These are phyloP conservation scores for Clarias magur DNA, from an alignment of 2,113 vertebrate genomes.

Conservation along the genomic window DNA sequence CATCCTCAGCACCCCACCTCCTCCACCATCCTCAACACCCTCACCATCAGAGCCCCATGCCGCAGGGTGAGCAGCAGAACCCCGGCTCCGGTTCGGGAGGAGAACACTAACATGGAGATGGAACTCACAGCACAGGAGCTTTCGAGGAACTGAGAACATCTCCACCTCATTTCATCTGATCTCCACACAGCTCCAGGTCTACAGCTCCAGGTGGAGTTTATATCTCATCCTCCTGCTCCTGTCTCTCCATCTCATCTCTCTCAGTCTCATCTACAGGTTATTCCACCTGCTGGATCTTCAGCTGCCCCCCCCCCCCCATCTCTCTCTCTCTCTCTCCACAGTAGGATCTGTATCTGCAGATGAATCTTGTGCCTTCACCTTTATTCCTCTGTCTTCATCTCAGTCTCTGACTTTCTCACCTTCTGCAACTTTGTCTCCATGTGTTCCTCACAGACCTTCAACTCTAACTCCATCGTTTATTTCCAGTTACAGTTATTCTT, in stretches of 20 bases:
- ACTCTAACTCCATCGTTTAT: neutral
- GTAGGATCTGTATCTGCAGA: neutral
- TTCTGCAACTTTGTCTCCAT: neutral
- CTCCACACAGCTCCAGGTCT: neutral
- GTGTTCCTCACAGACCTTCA: neutral
- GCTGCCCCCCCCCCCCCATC: neutral
- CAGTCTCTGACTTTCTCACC: neutral
- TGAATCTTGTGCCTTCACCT: neutral
- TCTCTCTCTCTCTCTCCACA: neutral
- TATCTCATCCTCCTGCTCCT: neutral
- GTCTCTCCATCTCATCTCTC: neutral
- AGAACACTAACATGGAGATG: neutral
- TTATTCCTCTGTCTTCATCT: neutral
- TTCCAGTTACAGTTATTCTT: neutral
- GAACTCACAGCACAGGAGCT: neutral
- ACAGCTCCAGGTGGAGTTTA: neutral
- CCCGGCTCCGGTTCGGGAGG: neutral
- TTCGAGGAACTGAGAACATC: conserved; percentile 9
- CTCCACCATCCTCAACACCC: neutral
- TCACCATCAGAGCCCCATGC: neutral
- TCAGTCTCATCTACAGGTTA: neutral
- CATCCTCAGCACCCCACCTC: neutral
- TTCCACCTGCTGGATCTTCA: neutral
- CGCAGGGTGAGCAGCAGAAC: neutral
- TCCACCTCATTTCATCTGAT: neutral